Evolutionary conservation across 2,797 vertebrate genomes (phyloP), one percentile per base, ranked within the genome.

Genomic region (Lagocephalus sceleratus): DNA sequence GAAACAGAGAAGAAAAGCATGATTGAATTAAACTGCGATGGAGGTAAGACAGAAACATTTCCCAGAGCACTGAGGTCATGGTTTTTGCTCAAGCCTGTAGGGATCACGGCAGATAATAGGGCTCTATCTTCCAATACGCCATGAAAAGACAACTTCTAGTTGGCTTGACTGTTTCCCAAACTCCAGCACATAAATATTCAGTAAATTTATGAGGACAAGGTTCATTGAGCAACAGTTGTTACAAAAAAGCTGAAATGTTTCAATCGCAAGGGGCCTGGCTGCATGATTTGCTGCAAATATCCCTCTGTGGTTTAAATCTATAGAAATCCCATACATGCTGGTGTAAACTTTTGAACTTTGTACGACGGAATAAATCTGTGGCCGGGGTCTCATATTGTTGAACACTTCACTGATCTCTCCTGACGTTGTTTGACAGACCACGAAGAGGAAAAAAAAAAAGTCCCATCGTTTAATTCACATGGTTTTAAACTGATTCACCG

Each of bases 41-140:
- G 61, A 57, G 64, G 74, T 71, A 48, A 72, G 82, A 60, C 70
- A 32, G 17, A 2, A 47, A 79, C 40, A 21, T 72, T 85, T 84
- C 81, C 67, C 83, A 75, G 72, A 68, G 56, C 65, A 61, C 44
- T 89, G 85, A 89, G 60, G 66, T 89, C 85, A 89, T 83, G 43
- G 26, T 67, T 74, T 19, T 69, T 78, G 62, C 74, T 45, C 5
- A 21, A 71, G 52, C 68, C 40, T 65, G 44, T 32, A 11, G 41
- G 63, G 68, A 66, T 76, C 49, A 51, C 55, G 7, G 8, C 57
- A 78, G 87, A 90, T 88, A 84, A 85, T 53, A 39, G 46, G 65
- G 60, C 65, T 64, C 57, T 73, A 76, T 86, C 81, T 81, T 50
- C 51, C 51, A 68, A 57, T 25, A 66, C 54, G 41, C 65, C 68